Evolutionary conservation across 2,113 vertebrate species (phyloP), one percentile per base, ranked within the genome.

Genomic region (Lophochroa leadbeateri): DNA sequence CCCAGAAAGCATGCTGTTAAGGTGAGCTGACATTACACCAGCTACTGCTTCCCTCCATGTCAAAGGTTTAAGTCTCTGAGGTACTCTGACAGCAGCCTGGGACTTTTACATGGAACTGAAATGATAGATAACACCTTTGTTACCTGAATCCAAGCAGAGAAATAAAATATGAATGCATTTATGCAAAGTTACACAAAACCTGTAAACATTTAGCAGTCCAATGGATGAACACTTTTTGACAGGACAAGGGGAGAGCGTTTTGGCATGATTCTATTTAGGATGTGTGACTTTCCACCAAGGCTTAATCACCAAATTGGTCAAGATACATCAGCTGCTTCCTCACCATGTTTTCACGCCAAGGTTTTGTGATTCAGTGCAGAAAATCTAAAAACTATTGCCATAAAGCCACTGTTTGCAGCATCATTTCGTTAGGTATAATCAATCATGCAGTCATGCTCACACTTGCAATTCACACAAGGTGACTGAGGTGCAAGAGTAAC

Each of bases 381-480:
- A 90, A 78, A 79, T 49, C 78, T 96, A 47, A 95, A 95, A 85
- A 1, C 41, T 95, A n/a, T 79, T 96, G 78, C 76, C 27, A 47
- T 44, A 44, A 76, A 20, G 33, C 39, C 70, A 63, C 63, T 91
- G 24, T 90, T 91, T 82, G 65, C 88, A 95, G 94, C 74, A 63
- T 86, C 23, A 47, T 68, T 97, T 78, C 93, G 20, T 67, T 68
- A 31, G 67, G 18, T 82, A 55, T 37, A 74, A 68, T 67, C 1
- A 0, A 69, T 69, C 75, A 64, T 55, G 24, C 60, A 90, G 28
- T 43, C 33, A 58, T 49, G 35, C 57, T 83, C 28, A 20, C 20
- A 4, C 27, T 83, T 28, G 63, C 35, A 35, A 14, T 65, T 85
- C n/a, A 25, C 24, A 39, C 13, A 19, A 0, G 3, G 52, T 6